These are phyloP conservation scores for Drosophila vallismaia DNA, from an alignment of 2,888 invertebrate species.

Conservation along the genomic window DNA sequence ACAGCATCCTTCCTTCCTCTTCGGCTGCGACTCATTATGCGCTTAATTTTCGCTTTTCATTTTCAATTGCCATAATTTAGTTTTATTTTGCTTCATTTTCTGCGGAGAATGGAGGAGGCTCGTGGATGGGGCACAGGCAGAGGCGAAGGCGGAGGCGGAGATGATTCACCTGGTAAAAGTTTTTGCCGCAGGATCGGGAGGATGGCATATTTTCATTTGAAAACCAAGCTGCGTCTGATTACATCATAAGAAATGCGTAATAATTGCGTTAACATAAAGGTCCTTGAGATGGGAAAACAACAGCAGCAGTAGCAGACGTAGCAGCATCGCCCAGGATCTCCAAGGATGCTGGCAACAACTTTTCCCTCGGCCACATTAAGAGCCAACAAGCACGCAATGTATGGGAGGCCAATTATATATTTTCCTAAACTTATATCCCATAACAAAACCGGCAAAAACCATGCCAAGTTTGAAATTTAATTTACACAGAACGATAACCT, in stretches of 20 bases:
- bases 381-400: slow-evolving; percentile 34
- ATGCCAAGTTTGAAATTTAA: slow-evolving; percentile 52
- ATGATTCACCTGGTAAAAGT: slow-evolving; percentile 44
- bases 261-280: slow-evolving; percentile 77
- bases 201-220: slow-evolving; percentile 70
- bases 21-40: slow-evolving; percentile 66
- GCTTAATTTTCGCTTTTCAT: slow-evolving; percentile 81
- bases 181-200: slow-evolving; percentile 47
- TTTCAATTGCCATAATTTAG: slow-evolving; percentile 82
- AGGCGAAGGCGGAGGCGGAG: no score
- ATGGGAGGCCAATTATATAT: not conserved
- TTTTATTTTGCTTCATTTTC: slow-evolving; percentile 78
- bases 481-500: slow-evolving; percentile 52
- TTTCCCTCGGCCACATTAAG: slow-evolving; percentile 35
- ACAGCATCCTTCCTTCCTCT: slow-evolving; percentile 5
- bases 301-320: slow-evolving; percentile 12
- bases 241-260: slow-evolving; percentile 80
- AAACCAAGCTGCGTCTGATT: slow-evolving; percentile 75
- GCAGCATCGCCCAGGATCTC: not conserved
- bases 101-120: not conserved
- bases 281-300: slow-evolving; percentile 21
- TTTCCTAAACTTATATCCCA: not conserved
- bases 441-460: not conserved
- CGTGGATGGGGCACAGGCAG: no score
- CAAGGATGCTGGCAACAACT: not conserved